Evolutionary conservation across 2,888 invertebrate genomes (phyloP).

Genomic region (Agriopis aurantiaria): DNA sequence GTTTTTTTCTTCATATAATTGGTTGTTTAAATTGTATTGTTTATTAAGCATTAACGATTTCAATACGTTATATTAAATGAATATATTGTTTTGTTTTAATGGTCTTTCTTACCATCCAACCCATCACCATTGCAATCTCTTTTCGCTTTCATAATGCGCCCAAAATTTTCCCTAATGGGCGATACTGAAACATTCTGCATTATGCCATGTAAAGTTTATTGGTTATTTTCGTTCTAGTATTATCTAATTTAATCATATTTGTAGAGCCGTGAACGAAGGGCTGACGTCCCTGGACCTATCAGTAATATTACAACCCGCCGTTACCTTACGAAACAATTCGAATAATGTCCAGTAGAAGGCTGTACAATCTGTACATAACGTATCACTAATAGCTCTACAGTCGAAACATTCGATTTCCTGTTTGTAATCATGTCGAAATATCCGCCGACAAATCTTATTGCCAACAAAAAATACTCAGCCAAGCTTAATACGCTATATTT

Average conservation of each 20-base stretch:
- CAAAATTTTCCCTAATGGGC: too few species aligned
- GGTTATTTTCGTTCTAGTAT: neutral
- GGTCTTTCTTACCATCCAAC: too few species aligned
- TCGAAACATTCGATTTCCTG: constrained; percentile 58
- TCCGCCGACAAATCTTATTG: constrained; percentile 54
- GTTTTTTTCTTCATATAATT: too few species aligned
- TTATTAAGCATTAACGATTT: too few species aligned
- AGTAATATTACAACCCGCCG: neutral
- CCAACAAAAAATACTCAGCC: constrained; percentile 34
- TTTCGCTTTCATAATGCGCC: too few species aligned
- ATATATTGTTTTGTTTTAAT: too few species aligned
- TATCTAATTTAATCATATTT: neutral
- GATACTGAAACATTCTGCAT: too few species aligned
- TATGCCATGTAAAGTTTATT: neutral
- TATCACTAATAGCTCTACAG: constrained; percentile 33
- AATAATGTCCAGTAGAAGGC: constrained; percentile 16
- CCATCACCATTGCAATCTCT: too few species aligned
- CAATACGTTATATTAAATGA: too few species aligned
- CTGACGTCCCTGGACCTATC: too few species aligned
- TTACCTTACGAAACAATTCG: neutral
- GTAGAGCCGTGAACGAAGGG: neutral
- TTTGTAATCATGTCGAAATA: constrained; percentile 57
- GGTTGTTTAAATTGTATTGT: too few species aligned
- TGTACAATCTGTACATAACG: constrained; percentile 18
- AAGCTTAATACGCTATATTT: neutral